Conservation (phyloP, 2,888 invertebrate species). For the Orchesellides sinensis region DNA sequence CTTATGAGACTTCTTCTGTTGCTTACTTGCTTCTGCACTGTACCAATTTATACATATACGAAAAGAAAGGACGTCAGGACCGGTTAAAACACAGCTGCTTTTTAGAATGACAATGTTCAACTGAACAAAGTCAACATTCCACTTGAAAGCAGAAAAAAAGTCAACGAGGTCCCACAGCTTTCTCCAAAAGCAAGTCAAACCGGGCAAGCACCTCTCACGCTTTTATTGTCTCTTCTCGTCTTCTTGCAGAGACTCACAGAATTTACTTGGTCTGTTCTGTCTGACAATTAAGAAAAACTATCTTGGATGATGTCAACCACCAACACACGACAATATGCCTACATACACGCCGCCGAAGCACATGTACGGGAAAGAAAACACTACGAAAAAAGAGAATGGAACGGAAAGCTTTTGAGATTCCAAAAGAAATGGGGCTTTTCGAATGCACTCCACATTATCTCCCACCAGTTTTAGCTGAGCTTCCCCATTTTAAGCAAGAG, state of each 20-base stretch:
- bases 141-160: constrained; percentile 47
- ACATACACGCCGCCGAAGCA: not conserved
- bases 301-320: not conserved
- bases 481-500: not conserved
- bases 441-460: not conserved
- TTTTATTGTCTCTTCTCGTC: constrained; percentile 2
- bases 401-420: not conserved
- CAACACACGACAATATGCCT: no score
- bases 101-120: constrained; percentile 22
- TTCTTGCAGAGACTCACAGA: constrained; percentile 20
- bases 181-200: constrained; percentile 5
- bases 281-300: not conserved
- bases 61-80: no score
- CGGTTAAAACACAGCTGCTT: constrained; percentile 19
- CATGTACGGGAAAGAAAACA: not conserved
- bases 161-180: constrained; percentile 50
- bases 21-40: no score
- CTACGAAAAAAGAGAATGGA: not conserved
- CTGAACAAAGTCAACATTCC: constrained; percentile 52
- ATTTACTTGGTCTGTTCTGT: not conserved
- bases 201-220: constrained; percentile 5
- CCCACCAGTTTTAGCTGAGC: not conserved
- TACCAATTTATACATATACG: no score
- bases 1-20: not conserved
- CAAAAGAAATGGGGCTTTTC: constrained; percentile 5